Evolutionary conservation across 1,140 invertebrate genomes (phyloP).

Genomic region (Chionoecetes opilio): DNA sequence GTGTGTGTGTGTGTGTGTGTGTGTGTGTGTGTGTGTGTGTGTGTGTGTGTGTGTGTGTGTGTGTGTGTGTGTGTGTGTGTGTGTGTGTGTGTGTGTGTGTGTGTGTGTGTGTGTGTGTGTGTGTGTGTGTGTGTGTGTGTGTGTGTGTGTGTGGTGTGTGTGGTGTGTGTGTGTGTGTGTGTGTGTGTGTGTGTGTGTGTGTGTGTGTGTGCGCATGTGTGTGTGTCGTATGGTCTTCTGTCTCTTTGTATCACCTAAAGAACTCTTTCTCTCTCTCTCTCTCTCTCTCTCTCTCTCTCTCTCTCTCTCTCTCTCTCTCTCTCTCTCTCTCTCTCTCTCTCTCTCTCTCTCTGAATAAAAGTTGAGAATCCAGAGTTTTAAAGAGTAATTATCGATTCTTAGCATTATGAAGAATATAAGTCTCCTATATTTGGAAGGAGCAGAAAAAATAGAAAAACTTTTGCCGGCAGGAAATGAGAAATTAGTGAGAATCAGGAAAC

Average conservation of each 20-base stretch:
- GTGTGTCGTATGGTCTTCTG: not conserved
- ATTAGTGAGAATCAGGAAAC: not conserved
- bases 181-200: not conserved
- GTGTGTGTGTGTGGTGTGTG: not conserved
- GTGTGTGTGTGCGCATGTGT: conserved; percentile 15
- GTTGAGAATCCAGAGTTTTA: not conserved
- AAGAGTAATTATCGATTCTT: conserved; percentile 19
- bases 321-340: not conserved
- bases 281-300: not conserved
- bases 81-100: not conserved
- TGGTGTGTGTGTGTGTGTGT: not conserved
- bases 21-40: conserved; percentile 36
- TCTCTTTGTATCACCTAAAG: no score
- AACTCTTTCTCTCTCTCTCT: not conserved
- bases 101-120: conserved; percentile 13
- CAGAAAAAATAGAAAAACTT: not conserved
- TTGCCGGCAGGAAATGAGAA: not conserved
- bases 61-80: not conserved
- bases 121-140: conserved; percentile 42
- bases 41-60: conserved; percentile 43
- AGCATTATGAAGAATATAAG: not conserved
- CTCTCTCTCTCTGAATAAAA: conserved; percentile 23
- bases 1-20: conserved; percentile 65
- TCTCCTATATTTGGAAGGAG: not conserved
- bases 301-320: not conserved